Evolutionary conservation across 1,140 invertebrate species (phyloP).

Genomic region (Alviniconcha marisindica): DNA sequence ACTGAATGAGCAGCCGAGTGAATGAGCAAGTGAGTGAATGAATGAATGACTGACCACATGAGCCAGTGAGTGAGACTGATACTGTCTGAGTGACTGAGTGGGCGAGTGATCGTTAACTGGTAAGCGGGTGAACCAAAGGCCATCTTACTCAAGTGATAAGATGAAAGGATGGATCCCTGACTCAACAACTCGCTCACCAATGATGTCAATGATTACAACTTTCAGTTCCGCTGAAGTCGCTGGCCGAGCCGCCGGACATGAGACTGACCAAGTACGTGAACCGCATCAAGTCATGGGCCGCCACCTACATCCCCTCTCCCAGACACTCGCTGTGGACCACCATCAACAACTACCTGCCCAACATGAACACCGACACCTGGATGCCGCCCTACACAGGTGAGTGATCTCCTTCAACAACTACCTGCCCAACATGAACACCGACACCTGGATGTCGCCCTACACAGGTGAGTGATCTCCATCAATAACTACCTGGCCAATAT

Average conservation of each 20-base stretch:
- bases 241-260: conserved; percentile 85
- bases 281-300: conserved; percentile 38
- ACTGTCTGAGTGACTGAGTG: no score
- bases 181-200: no score
- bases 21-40: no score
- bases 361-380: conserved; percentile 56
- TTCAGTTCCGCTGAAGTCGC: conserved; percentile 92
- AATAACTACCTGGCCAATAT: conserved; percentile 61
- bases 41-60: no score
- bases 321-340: conserved; percentile 57
- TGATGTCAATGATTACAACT: no score
- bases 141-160: no score
- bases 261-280: conserved; percentile 50
- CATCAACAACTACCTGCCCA: conserved; percentile 67
- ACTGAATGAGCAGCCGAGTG: no score
- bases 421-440: conserved; percentile 57
- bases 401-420: conserved; percentile 58
- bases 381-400: conserved; percentile 72
- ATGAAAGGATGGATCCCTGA: no score
- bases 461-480: conserved; percentile 55
- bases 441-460: conserved; percentile 70
- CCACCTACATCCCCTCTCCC: conserved; percentile 52
- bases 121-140: no score
- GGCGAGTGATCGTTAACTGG: no score
- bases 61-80: no score